phyloP scores from a whole-genome alignment of 2,113 vertebrate genomes.

The Callipepla californica region DNA sequence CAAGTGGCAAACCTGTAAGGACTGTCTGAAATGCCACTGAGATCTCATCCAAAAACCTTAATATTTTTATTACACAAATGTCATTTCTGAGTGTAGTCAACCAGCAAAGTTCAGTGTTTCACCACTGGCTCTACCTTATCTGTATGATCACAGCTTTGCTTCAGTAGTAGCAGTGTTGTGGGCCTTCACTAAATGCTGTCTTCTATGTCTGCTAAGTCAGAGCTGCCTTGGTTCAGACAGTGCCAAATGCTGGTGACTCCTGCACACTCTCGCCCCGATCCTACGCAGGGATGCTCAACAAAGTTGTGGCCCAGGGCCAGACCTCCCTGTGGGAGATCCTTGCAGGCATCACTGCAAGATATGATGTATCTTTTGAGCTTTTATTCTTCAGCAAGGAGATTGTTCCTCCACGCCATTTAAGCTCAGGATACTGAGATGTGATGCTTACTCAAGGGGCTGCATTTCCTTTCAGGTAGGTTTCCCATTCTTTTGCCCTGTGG shows the following conservation, averaged over 20 bases:
- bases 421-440: not conserved
- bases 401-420: not conserved
- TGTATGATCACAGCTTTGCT: not conserved
- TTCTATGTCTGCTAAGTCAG: not conserved
- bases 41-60: not conserved
- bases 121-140: not conserved
- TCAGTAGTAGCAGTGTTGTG: not conserved
- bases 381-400: not conserved
- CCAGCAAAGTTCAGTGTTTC: not conserved
- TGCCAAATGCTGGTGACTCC: not conserved
- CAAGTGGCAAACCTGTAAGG: not conserved
- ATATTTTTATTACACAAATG: not conserved
- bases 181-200: not conserved
- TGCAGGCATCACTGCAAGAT: not conserved
- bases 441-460: not conserved
- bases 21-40: not conserved
- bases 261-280: not conserved
- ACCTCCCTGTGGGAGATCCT: not conserved
- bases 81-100: not conserved
- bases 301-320: not conserved
- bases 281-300: not conserved
- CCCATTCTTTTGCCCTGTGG: not conserved
- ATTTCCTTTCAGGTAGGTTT: not conserved
- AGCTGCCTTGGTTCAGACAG: not conserved
- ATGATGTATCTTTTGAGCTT: not conserved